Base-by-base conservation (phyloP, 1,140 invertebrate genomes). In the Teleopsis dalmanni region DNA sequence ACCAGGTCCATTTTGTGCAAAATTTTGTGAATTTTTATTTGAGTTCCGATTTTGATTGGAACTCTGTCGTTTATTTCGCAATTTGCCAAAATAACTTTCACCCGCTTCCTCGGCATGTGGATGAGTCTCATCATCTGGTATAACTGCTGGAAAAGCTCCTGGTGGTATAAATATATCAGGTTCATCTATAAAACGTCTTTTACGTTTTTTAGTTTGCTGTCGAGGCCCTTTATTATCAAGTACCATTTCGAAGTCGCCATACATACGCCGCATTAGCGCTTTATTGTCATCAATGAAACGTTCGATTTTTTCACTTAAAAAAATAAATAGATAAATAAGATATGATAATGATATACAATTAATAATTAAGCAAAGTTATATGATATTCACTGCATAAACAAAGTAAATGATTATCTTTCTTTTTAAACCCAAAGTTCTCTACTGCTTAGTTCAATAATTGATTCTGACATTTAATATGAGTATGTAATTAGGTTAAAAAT, bases 221-320 rank as follows among this genome's bases (percentile, higher is more conserved):
- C 72, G 72, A 7, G 73, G 63, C 7, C 73, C 71, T 10, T 74
- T 76, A 33, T 76, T 75, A 44, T 76, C 75, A 9, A 75, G 69
- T 33, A 70, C 70, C 46, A 76, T 72, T 53, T 81, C 79, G 59
- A 92, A 91, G 52, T 89, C 86, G 3, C 89, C 89, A 56, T 92
- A 93, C 91, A 94, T 94, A 47, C 91, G 75, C 60, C 88, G 85
- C 78, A 93, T 92, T 52, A 94, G 61, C 9, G 91, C 89, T 73
- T 93, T 93, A 70, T 94, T 94, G 60, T 94, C 90, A 57, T 94
- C 90, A 59, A 94, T 94, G 69, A 93, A 94, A 51, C 78, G 76
- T 62, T 93, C 88, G 68, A 94, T 94, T 58, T 84, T 80, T 35
- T 91, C 87, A 70, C 90, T 94, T 26, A 3, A 47, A 54, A 16